Percentiles rank a stretch among this genome's conserved stretches.
phyloP scores from a whole-genome alignment of 1,140 invertebrate genomes.

The Drosophila murphyi region DNA sequence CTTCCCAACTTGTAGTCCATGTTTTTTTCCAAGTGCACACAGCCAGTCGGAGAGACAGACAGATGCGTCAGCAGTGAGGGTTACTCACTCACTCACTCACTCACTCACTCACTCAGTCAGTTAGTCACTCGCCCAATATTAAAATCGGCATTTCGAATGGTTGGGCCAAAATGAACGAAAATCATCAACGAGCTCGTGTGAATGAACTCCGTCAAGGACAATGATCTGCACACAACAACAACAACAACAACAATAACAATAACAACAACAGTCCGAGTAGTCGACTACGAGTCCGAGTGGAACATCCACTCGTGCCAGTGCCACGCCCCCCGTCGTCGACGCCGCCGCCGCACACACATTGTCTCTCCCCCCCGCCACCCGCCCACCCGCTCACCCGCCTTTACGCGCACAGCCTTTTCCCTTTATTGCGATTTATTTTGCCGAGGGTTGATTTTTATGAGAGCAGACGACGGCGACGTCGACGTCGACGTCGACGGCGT shows the following conservation, averaged over 20 bases:
- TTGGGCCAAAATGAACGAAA: conserved; percentile 46
- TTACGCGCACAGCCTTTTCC: conserved; percentile 29
- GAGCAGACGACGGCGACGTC: conserved; percentile 42
- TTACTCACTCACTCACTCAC: conserved; percentile 41
- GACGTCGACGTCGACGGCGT: conserved; percentile 50
- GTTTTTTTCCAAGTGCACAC: background rate
- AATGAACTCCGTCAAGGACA: conserved; percentile 82
- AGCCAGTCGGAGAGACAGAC: conserved; percentile 17
- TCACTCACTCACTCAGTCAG: conserved; percentile 3
- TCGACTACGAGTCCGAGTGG: conserved; percentile 34
- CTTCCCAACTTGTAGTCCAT: too few relatives aligned
- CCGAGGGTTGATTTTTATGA: conserved; percentile 74
- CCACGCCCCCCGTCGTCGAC: conserved; percentile 34
- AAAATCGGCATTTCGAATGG: conserved; percentile 68
- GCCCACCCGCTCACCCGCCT: conserved; percentile 5
- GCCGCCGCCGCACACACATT: background rate
- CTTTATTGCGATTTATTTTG: conserved; percentile 73
- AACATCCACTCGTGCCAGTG: conserved; percentile 25
- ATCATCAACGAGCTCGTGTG: conserved; percentile 61
- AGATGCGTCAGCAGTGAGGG: conserved; percentile 30
- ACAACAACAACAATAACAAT: background rate
- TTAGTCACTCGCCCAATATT: conserved; percentile 49
- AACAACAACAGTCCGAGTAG: background rate
- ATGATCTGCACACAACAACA: conserved; percentile 66
- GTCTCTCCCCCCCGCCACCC: background rate